Conservation (phyloP, 1,140 invertebrate genomes). For the Lamellibrachia luymesi region DNA sequence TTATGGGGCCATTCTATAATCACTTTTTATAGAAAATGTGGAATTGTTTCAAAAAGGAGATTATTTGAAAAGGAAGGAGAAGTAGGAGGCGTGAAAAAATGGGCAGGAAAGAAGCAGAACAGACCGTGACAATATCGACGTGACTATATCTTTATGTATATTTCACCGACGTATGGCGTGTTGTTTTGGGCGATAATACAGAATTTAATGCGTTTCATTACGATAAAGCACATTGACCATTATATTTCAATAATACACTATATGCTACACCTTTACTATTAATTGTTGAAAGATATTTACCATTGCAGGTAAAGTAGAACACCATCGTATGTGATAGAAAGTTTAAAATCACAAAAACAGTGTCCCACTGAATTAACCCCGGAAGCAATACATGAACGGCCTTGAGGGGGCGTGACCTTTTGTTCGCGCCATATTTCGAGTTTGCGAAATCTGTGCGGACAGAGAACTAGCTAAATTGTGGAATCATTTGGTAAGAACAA, state of each 20-base stretch:
- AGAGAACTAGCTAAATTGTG: background rate
- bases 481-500: background rate
- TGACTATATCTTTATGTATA: too few species aligned
- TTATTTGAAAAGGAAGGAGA: too few species aligned
- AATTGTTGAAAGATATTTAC: background rate
- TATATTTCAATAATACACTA: background rate
- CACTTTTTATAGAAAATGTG: too few species aligned
- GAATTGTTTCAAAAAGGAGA: too few species aligned
- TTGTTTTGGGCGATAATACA: background rate
- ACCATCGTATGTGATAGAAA: background rate
- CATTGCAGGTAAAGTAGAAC: background rate
- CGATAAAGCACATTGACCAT: background rate
- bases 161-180: background rate
- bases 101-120: too few species aligned
- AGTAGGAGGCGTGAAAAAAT: too few species aligned
- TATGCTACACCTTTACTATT: background rate
- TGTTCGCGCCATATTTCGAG: background rate
- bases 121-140: too few species aligned
- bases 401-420: background rate
- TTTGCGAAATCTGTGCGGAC: background rate
- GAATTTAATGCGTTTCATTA: background rate
- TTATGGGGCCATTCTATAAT: too few species aligned
- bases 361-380: background rate
- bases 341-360: background rate
- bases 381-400: background rate